Evolutionary conservation across 2,888 invertebrate genomes (phyloP).

Genomic region (Dermolepida albohirtum): DNA sequence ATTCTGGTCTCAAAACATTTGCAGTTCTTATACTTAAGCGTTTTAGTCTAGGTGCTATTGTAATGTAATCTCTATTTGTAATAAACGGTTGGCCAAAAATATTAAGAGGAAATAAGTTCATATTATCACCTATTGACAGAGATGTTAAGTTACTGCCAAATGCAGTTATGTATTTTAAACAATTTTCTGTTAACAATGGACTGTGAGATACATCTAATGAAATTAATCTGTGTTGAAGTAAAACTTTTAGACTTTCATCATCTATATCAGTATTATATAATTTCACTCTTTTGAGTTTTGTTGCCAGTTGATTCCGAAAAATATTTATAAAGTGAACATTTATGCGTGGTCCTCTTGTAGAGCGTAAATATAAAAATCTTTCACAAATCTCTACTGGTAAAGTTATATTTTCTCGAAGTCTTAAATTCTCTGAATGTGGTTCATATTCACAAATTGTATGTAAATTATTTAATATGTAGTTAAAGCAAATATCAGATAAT

Average conservation of each 20-base stretch:
- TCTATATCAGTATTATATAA: conserved; percentile 79
- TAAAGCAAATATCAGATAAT: conserved; percentile 74
- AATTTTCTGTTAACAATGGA: conserved; percentile 72
- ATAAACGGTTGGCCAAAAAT: conserved; percentile 48
- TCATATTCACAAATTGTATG: conserved; percentile 71
- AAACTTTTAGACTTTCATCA: conserved; percentile 75
- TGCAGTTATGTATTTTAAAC: conserved; percentile 76
- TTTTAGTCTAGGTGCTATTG: conserved; percentile 72
- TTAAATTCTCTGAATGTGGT: conserved; percentile 64
- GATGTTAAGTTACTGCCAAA: conserved; percentile 77
- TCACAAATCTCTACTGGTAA: conserved; percentile 81
- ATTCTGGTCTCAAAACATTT: conserved; percentile 65
- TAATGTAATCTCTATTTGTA: conserved; percentile 64
- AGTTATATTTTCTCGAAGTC: conserved; percentile 72
- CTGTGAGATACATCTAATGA: conserved; percentile 84
- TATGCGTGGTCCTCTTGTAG: conserved; percentile 64
- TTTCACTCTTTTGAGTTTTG: conserved; percentile 76
- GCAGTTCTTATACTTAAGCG: conserved; percentile 71
- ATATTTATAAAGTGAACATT: conserved; percentile 78
- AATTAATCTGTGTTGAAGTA: conserved; percentile 79
- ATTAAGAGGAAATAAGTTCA: conserved; percentile 69
- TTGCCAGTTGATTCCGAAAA: conserved; percentile 75
- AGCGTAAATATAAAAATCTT: conserved; percentile 71
- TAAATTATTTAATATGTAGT: conserved; percentile 73
- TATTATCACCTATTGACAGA: conserved; percentile 77